A percentile compares a stretch with the other conserved stretches of the same genome.
phyloP scores from a whole-genome alignment of 2,888 invertebrate species.

The Ecdyonurus torrentis region DNA sequence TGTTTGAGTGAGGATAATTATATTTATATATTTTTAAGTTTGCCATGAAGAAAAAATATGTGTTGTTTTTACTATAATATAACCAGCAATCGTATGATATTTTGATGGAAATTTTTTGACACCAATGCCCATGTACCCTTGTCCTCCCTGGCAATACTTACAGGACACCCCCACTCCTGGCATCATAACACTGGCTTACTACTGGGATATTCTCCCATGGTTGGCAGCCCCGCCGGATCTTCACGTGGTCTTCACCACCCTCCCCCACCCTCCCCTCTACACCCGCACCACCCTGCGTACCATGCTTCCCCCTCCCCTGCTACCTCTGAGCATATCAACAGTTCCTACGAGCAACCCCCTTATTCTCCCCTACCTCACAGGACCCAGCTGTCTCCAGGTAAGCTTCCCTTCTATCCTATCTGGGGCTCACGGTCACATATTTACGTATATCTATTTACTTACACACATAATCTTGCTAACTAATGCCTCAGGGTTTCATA shows the following conservation, averaged over 20 bases:
- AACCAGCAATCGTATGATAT: neutral
- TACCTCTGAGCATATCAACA: neutral
- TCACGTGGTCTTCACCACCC: neutral
- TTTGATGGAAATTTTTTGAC: neutral
- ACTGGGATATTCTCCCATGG: slow-evolving; percentile 1
- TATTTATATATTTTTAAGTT: no score
- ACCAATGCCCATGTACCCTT: neutral
- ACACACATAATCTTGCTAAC: neutral
- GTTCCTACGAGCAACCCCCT: neutral
- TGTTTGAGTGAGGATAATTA: no score
- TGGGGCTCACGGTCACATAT: neutral
- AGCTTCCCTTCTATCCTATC: slow-evolving; percentile 12
- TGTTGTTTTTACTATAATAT: no score
- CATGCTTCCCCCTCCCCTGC: neutral
- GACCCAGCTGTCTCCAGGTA: slow-evolving; percentile 38
- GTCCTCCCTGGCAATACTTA: neutral
- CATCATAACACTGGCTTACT: no score
- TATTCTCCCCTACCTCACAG: slow-evolving; percentile 1
- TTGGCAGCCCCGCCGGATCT: neutral
- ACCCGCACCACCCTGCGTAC: neutral
- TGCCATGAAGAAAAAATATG: no score
- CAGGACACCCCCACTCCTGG: neutral
- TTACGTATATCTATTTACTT: neutral
- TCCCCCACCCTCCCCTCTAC: neutral
- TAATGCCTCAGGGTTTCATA: no score